Conservation (phyloP, 2,797 vertebrate genomes). For the Halcyon badia region DNA sequence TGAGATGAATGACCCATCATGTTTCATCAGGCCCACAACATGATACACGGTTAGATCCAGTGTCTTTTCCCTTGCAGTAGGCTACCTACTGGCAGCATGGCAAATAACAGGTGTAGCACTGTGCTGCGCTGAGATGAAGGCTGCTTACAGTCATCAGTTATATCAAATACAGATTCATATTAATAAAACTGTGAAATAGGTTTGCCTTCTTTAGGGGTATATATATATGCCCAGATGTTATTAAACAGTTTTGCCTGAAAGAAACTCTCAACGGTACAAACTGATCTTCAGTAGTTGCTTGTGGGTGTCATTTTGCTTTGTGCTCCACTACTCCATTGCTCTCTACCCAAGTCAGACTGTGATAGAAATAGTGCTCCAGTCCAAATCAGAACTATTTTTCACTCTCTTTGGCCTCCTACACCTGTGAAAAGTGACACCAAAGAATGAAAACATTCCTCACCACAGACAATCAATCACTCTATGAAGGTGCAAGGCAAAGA, state of each 20-base stretch:
- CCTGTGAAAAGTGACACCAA: neutral
- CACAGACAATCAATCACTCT: neutral
- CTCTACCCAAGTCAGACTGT: neutral
- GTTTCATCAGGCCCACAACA: neutral
- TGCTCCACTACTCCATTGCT: neutral
- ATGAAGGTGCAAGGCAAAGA: neutral
- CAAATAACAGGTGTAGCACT: neutral
- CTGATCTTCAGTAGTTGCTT: neutral
- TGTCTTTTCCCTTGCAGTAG: neutral
- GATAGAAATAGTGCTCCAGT: neutral
- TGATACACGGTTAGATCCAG: neutral
- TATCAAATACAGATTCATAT: neutral
- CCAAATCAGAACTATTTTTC: neutral
- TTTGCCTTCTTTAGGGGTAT: neutral
- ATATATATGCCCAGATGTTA: neutral
- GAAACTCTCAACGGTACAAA: neutral
- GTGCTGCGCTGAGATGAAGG: neutral
- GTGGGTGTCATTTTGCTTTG: neutral
- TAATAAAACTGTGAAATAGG: neutral
- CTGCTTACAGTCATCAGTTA: neutral
- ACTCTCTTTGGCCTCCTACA: neutral
- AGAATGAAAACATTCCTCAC: neutral
- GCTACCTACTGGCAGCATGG: neutral
- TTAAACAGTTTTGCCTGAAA: neutral
- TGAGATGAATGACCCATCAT: neutral